Base-by-base conservation (phyloP, 1,140 invertebrate genomes). In the Calosoma granatense region DNA sequence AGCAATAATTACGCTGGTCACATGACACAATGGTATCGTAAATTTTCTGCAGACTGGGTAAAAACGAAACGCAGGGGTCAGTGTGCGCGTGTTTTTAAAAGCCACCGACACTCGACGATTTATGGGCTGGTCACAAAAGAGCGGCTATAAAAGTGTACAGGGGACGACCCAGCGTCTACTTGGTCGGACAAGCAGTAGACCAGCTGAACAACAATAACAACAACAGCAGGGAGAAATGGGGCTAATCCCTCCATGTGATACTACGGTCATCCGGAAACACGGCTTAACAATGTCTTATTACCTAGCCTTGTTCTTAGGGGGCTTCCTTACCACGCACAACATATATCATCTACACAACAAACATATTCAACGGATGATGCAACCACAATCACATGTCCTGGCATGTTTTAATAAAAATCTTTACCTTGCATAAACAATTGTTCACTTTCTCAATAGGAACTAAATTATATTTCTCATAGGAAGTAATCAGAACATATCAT, bases 1-100 rank as follows among this genome's bases (percentile, higher is more conserved):
- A 6, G 41, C 15, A 11, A 47, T 47, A 47, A 47, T 47, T 47
- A 47, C 41, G 4, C 15, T 47, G 41, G 41, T 47, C 15, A 4
- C 41, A 11, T 47, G 9, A 17, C 41, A 47, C 41, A 47, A 47
- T 47, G 17, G 41, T 47, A 17, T 47, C 41, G 41, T 47, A 47
- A 47, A 47, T 47, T 47, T 17, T 47, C 9, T 17, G 15, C 17
- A 47, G 17, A 4, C 3, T 47, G 9, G 9, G 41, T 47, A 47
- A 47, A 47, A 47, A 11, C 41, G 15, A 17, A 11, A 17, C 41
- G 15, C 4, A 47, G 41, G 17, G 6, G 6, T 47, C 41, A 4
- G 17, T 12, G 6, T 17, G 9, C 41, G 17, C 4, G 6, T 17
- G 9, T 17, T 17, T 47, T 47, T 47, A 11, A 47, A 47, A 17